Percentiles rank a stretch among this genome's conserved stretches.
These are phyloP conservation scores for Sebastolobus alascanus DNA, from an alignment of 2,797 vertebrate species.

Conservation along the genomic window DNA sequence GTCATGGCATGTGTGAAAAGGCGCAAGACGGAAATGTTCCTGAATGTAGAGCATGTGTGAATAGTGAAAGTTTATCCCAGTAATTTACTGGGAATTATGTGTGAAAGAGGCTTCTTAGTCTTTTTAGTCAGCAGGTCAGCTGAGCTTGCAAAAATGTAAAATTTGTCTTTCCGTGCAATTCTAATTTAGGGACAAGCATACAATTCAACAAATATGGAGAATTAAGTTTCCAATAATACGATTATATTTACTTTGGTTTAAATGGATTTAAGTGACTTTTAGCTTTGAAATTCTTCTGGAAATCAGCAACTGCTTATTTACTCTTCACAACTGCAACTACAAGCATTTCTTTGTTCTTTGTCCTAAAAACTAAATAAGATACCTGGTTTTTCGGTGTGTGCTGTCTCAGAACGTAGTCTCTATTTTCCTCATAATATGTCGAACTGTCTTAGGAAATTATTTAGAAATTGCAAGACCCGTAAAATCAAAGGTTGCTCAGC, in stretches of 20 bases:
- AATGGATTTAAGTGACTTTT: neutral
- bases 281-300: neutral
- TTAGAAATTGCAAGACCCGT: neutral
- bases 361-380: neutral
- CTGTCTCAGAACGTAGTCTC: neutral
- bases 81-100: too few relatives aligned
- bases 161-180: neutral
- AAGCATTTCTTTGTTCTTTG: neutral
- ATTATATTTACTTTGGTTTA: neutral
- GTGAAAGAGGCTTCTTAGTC: too few relatives aligned
- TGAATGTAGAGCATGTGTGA: too few relatives aligned
- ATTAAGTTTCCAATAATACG: neutral
- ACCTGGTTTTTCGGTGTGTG: neutral
- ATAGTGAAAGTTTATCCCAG: too few relatives aligned
- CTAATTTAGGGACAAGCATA: neutral
- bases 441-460: neutral
- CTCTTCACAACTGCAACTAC: neutral
- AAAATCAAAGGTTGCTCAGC: neutral
- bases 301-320: neutral
- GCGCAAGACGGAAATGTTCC: too few relatives aligned
- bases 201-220: neutral
- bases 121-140: neutral
- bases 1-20: too few relatives aligned
- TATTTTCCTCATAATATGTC: neutral
- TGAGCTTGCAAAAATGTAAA: neutral